Percentiles rank a stretch among this genome's conserved stretches.
phyloP scores from a whole-genome alignment of 2,888 invertebrate species.

The Eupithecia dodoneata region DNA sequence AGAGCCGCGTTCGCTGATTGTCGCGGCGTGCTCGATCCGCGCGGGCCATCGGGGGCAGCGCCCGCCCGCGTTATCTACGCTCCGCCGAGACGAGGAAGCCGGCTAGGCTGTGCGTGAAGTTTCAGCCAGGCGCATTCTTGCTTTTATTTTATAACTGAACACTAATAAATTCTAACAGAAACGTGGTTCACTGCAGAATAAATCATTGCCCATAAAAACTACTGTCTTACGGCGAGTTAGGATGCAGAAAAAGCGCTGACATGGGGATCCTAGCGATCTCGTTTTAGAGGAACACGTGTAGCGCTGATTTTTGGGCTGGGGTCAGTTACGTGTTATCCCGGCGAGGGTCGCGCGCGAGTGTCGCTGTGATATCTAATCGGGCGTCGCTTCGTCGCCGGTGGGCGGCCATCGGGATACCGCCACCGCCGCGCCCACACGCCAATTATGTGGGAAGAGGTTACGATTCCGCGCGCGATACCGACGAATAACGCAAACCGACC shows the following conservation, averaged over 20 bases:
- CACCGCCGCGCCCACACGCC: slow-evolving; percentile 80
- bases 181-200: background rate
- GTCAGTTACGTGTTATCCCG: slow-evolving; percentile 30
- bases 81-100: slow-evolving; percentile 38
- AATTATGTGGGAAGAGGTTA: slow-evolving; percentile 83
- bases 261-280: background rate
- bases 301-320: slow-evolving; percentile 42
- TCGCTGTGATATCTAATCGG: slow-evolving; percentile 73
- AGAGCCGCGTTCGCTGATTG: slow-evolving; percentile 62
- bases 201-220: background rate
- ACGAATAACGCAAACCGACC: slow-evolving; percentile 71
- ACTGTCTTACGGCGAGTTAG: background rate
- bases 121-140: slow-evolving; percentile 33
- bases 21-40: slow-evolving; percentile 55
- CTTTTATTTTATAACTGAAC: slow-evolving; percentile 36
- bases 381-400: slow-evolving; percentile 77
- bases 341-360: slow-evolving; percentile 51
- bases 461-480: slow-evolving; percentile 75
- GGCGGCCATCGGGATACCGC: slow-evolving; percentile 80
- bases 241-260: background rate
- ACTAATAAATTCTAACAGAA: slow-evolving; percentile 3
- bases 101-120: slow-evolving; percentile 45
- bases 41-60: slow-evolving; percentile 53
- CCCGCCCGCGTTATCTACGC: slow-evolving; percentile 48
- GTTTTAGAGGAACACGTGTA: slow-evolving; percentile 31